phyloP scores from a whole-genome alignment of 2,113 vertebrate species.

The Megalops atlanticus region DNA sequence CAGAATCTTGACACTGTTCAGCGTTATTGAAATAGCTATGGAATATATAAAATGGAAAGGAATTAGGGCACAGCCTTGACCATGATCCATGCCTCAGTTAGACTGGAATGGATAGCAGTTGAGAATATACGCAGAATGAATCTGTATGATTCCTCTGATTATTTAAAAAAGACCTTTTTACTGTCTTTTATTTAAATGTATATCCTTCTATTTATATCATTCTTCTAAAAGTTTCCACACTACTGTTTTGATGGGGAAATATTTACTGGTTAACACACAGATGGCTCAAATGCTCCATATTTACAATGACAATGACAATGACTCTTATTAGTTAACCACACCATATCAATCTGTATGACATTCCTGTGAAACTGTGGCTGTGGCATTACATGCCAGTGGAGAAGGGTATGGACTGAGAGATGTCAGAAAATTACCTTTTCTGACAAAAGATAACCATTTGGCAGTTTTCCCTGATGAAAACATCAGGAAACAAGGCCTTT shows the following conservation, averaged over 20 bases:
- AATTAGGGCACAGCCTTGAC: not conserved
- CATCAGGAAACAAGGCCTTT: not conserved
- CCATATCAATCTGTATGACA: not conserved
- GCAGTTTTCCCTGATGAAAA: not conserved
- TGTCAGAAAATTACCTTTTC: not conserved
- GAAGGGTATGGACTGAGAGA: not conserved
- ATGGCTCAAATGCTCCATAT: not conserved
- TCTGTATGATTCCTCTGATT: not conserved
- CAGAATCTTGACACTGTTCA: conserved; percentile 51
- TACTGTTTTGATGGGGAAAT: not conserved
- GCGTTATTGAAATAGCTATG: conserved; percentile 50
- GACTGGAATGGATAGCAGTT: not conserved
- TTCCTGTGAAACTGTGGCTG: not conserved
- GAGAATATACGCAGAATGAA: not conserved
- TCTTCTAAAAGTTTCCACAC: too few species aligned
- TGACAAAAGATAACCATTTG: not conserved
- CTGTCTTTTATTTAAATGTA: too few species aligned
- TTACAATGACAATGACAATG: conserved; percentile 1
- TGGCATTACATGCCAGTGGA: not conserved
- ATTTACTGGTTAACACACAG: not conserved
- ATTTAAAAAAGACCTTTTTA: not conserved
- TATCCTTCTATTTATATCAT: too few species aligned
- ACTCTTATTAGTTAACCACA: not conserved
- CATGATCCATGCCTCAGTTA: not conserved
- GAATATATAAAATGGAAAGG: conserved; percentile 34